A percentile compares a stretch with the other conserved stretches of the same genome.
Evolutionary conservation across 2,797 vertebrate species (phyloP).

Genomic region (Dryobates pubescens): DNA sequence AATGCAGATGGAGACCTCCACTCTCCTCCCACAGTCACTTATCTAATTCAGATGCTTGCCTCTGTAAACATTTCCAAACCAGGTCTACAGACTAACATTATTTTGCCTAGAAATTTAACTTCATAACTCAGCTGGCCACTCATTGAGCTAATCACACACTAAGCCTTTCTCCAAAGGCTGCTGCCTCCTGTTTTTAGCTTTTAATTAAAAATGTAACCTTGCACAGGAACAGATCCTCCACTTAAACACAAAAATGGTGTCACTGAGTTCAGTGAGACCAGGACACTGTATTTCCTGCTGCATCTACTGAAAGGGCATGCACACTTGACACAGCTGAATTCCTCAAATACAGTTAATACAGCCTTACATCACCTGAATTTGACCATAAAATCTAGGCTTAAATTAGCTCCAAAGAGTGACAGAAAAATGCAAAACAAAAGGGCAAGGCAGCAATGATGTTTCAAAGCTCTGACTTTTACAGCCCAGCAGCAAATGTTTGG

Average conservation of each 20-base stretch:
- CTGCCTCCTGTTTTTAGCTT: slow-evolving; percentile 12
- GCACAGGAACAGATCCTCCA: background rate
- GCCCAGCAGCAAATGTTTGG: background rate
- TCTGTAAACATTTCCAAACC: slow-evolving; percentile 42
- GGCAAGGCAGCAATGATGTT: background rate
- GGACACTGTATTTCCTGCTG: background rate
- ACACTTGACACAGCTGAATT: background rate
- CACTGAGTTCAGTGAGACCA: background rate
- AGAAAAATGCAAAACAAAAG: background rate
- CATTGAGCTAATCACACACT: slow-evolving; percentile 14
- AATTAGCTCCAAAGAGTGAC: background rate
- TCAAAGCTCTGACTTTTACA: background rate
- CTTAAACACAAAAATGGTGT: background rate
- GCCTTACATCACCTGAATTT: background rate
- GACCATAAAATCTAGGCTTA: background rate
- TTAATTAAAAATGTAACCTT: slow-evolving; percentile 65
- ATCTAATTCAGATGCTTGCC: slow-evolving; percentile 52
- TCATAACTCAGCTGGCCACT: background rate
- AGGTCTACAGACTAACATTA: slow-evolving; percentile 23
- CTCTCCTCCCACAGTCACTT: slow-evolving; percentile 56
- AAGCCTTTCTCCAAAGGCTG: slow-evolving; percentile 12
- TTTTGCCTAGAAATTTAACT: slow-evolving; percentile 23
- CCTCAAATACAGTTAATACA: background rate
- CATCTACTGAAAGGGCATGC: background rate
- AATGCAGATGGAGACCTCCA: slow-evolving; percentile 55